phyloP scores from a whole-genome alignment of 2,888 invertebrate genomes.

The Neocrepidodera transversa region DNA sequence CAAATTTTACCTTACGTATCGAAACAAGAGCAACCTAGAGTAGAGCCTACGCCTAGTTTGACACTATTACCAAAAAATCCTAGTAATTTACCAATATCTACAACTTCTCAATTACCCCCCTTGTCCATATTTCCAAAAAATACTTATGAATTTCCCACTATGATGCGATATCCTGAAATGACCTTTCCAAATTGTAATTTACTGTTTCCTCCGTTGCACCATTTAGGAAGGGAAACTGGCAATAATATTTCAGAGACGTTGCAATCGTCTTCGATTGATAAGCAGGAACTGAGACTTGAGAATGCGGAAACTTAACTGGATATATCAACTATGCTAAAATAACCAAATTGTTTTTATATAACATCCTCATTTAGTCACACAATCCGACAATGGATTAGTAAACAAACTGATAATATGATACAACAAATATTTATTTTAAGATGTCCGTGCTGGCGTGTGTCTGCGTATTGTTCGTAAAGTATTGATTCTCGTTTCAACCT shows the following conservation, averaged over 20 bases:
- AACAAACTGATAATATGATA: too few species aligned
- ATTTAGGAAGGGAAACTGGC: neutral
- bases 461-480: too few species aligned
- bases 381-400: too few species aligned
- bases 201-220: neutral
- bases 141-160: conserved; percentile 15
- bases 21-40: neutral
- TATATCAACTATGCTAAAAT: too few species aligned
- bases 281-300: neutral
- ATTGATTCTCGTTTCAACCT: too few species aligned
- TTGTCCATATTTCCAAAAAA: conserved; percentile 25
- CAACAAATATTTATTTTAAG: too few species aligned
- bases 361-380: too few species aligned
- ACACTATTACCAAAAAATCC: neutral
- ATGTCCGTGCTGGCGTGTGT: too few species aligned
- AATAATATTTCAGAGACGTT: neutral
- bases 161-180: conserved; percentile 14
- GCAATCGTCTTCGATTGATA: neutral
- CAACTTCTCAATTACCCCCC: conserved; percentile 12
- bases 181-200: conserved; percentile 4
- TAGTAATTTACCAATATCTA: neutral
- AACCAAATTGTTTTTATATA: too few species aligned
- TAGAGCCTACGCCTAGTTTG: conserved; percentile 6
- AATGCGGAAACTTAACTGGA: neutral
- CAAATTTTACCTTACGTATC: conserved; percentile 19